Conservation (phyloP, 1,140 invertebrate genomes). For the Drosophila yakuba region DNA sequence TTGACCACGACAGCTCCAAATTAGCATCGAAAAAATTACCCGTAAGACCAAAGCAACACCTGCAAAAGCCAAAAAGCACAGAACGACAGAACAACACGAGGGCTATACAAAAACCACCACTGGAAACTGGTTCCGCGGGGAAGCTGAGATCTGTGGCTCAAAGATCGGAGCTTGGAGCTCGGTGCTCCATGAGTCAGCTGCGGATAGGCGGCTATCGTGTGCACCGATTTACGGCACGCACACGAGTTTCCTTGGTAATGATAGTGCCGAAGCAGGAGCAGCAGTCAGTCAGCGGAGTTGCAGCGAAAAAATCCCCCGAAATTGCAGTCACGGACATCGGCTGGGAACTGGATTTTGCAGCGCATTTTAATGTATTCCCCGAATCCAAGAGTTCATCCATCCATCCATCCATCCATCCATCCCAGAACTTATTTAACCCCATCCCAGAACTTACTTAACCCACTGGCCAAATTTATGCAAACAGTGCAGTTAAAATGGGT, state of each 20-base stretch:
- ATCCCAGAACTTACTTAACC: background rate
- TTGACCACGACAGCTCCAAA: constrained; percentile 27
- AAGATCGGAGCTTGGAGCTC: constrained; percentile 1
- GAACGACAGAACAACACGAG: background rate
- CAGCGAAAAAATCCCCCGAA: constrained; percentile 32
- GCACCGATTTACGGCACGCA: constrained; percentile 49
- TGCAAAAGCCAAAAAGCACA: constrained; percentile 28
- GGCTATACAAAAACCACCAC: constrained; percentile 29
- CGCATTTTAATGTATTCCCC: constrained; percentile 27
- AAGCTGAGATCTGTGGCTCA: constrained; percentile 24
- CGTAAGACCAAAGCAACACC: constrained; percentile 40
- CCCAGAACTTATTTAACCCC: background rate
- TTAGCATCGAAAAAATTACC: constrained; percentile 37
- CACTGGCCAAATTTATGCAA: background rate
- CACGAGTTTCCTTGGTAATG: constrained; percentile 51
- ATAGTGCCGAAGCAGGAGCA: constrained; percentile 4
- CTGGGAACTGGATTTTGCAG: constrained; percentile 41
- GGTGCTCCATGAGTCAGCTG: constrained; percentile 37
- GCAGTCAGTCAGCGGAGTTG: background rate
- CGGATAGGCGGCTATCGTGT: constrained; percentile 6
- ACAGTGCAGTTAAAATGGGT: background rate
- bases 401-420: too few species aligned
- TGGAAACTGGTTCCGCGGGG: constrained; percentile 48
- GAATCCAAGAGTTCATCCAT: constrained; percentile 22
- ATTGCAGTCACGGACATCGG: constrained; percentile 31